These are phyloP conservation scores for Agapornis roseicollis DNA, from an alignment of 2,113 vertebrate species.

Conservation along the genomic window DNA sequence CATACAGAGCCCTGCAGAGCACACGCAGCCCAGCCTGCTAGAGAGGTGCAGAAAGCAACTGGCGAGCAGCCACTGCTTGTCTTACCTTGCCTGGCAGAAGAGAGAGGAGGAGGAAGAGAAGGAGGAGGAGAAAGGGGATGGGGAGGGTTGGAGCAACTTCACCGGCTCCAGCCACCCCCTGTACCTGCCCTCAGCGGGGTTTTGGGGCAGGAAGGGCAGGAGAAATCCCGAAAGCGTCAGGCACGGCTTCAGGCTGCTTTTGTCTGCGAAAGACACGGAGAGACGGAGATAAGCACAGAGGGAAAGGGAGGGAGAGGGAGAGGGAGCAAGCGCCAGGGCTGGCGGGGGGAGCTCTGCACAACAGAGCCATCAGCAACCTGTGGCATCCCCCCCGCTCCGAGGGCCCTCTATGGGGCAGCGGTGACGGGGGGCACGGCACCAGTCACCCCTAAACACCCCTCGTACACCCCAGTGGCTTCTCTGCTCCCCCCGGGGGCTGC, in stretches of 20 bases:
- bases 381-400: neutral
- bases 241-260: conserved; percentile 37
- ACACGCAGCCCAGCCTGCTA: neutral
- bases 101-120: neutral
- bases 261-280: conserved; percentile 32
- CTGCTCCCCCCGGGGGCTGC: neutral
- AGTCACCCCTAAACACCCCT: conserved; percentile 11
- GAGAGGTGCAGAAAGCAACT: conserved; percentile 24
- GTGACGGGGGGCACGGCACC: neutral
- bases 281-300: conserved; percentile 8
- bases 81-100: conserved; percentile 50
- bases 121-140: neutral
- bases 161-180: neutral
- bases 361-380: conserved; percentile 61
- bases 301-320: conserved; percentile 16
- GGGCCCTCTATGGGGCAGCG: neutral
- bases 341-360: neutral
- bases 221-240: conserved; percentile 21
- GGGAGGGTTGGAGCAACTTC: conserved; percentile 37
- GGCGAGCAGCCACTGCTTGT: conserved; percentile 23
- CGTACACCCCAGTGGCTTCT: neutral
- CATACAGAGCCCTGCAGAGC: neutral
- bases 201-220: neutral
- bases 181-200: neutral
- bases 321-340: conserved; percentile 55